Evolutionary conservation across 2,888 invertebrate genomes (phyloP).

Genomic region (Isotomurus palustris): DNA sequence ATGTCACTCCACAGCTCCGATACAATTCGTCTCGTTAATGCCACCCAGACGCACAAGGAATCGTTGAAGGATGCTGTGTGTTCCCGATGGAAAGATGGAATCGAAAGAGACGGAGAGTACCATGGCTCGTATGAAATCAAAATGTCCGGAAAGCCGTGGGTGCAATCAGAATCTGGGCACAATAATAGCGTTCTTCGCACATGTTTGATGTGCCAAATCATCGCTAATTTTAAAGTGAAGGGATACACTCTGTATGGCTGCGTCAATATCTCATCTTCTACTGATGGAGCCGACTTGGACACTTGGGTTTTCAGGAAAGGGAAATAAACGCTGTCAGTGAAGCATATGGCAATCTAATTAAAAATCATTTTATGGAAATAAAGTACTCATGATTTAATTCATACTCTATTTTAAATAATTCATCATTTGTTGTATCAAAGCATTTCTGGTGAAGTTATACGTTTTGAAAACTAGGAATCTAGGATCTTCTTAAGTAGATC

Average conservation of each 20-base stretch:
- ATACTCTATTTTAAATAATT: too few species aligned
- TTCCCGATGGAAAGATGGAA: too few species aligned
- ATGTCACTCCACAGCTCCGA: slow-evolving; percentile 15
- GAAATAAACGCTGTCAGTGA: too few species aligned
- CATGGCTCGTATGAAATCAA: slow-evolving; percentile 3
- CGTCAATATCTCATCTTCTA: neutral
- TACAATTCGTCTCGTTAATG: slow-evolving; percentile 14
- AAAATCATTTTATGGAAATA: too few species aligned
- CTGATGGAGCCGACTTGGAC: neutral
- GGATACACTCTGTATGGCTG: slow-evolving; percentile 11
- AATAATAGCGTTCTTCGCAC: too few species aligned
- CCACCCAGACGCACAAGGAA: slow-evolving; percentile 1
- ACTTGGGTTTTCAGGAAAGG: slow-evolving; percentile 9
- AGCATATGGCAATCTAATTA: too few species aligned
- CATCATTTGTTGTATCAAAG: too few species aligned
- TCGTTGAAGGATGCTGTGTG: neutral
- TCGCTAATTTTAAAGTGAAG: slow-evolving; percentile 2
- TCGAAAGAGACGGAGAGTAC: slow-evolving; percentile 6
- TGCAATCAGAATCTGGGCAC: neutral
- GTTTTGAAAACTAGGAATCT: too few species aligned
- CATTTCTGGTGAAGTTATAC: too few species aligned
- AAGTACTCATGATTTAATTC: too few species aligned
- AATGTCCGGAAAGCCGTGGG: slow-evolving; percentile 13
- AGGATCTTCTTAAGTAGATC: too few species aligned
- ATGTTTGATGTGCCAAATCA: too few species aligned